These are phyloP conservation scores for Unio delphinus DNA, from an alignment of 2,888 invertebrate genomes.

Conservation along the genomic window DNA sequence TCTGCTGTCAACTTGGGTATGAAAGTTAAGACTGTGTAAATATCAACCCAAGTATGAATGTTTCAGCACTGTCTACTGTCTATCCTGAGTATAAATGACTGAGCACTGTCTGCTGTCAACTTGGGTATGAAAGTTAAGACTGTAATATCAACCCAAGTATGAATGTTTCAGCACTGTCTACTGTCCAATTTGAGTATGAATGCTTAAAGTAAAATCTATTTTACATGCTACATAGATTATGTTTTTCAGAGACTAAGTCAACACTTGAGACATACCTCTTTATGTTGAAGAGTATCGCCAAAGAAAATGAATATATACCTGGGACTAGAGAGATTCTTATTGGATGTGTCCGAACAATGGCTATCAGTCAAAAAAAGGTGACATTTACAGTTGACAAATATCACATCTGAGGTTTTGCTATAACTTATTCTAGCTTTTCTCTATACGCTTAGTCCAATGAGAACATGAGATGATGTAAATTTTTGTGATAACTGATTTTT, in stretches of 20 bases:
- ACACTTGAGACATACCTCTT: constrained; percentile 52
- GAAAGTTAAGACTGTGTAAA: too few relatives aligned
- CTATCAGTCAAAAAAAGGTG: constrained; percentile 70
- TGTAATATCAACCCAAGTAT: not conserved
- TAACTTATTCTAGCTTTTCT: not conserved
- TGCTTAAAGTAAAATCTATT: not conserved
- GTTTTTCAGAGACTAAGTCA: constrained; percentile 27
- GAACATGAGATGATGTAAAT: too few relatives aligned
- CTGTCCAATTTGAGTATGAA: too few relatives aligned
- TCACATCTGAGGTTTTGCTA: not conserved
- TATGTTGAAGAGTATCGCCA: constrained; percentile 58
- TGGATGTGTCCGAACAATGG: constrained; percentile 69
- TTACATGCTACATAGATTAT: not conserved
- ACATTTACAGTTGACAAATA: not conserved
- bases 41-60: too few relatives aligned
- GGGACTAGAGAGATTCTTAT: constrained; percentile 60
- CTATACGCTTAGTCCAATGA: too few relatives aligned
- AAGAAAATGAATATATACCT: constrained; percentile 56
- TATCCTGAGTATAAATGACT: too few relatives aligned
- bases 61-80: too few relatives aligned
- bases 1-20: too few relatives aligned
- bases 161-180: too few relatives aligned
- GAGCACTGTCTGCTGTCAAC: not conserved
- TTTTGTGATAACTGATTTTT: too few relatives aligned
- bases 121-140: not conserved